Evolutionary conservation across 2,888 invertebrate genomes (phyloP).

Genomic region (Balanococcus diminutus): DNA sequence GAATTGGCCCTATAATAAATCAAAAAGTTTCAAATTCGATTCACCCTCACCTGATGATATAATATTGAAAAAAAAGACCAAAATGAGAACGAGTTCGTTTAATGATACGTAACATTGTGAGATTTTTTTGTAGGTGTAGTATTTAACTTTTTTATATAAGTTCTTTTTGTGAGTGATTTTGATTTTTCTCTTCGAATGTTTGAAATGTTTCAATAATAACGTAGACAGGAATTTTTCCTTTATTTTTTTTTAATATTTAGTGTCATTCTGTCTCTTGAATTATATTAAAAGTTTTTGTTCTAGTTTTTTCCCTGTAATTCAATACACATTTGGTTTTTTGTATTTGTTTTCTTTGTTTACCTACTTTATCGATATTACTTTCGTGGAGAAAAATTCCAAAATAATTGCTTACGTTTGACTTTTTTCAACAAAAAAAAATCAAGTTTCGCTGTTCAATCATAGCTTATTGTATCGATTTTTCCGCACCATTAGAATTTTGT

Average conservation of each 20-base stretch:
- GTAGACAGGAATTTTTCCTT: neutral
- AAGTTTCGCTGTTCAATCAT: neutral
- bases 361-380: no score
- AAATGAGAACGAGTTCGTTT: conserved; percentile 22
- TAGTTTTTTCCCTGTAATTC: neutral
- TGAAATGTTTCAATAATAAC: neutral
- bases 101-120: neutral
- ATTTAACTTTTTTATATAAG: neutral
- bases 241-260: neutral
- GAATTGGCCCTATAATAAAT: conserved; percentile 36
- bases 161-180: neutral
- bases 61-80: neutral
- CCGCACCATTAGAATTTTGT: neutral
- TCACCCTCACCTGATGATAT: conserved; percentile 51
- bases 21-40: conserved; percentile 46
- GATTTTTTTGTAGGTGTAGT: no score
- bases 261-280: neutral
- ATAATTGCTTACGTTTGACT: neutral
- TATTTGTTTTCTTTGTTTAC: neutral
- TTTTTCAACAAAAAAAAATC: neutral
- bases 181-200: neutral
- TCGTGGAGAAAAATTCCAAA: neutral
- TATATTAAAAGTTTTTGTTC: neutral
- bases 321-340: neutral
- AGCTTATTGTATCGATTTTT: neutral